Conservation (phyloP, 2,888 invertebrate species). For the Leptinotarsa tumamoca region DNA sequence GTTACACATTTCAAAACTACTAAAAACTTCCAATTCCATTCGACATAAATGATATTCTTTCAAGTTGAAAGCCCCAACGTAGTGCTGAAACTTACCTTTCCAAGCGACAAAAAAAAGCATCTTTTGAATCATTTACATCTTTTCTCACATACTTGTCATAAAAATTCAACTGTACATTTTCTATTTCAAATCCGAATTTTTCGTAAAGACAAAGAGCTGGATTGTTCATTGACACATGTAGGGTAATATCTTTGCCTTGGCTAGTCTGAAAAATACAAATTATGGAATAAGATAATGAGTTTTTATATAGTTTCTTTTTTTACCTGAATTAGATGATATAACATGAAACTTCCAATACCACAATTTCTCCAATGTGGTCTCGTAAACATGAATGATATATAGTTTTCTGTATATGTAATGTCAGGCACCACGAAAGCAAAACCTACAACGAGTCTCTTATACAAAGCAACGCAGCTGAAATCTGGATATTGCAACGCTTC, state of each 20-base stretch:
- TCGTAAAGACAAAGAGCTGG: conserved; percentile 90
- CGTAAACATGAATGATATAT: conserved; percentile 90
- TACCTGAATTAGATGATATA: conserved; percentile 91
- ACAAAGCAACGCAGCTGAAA: conserved; percentile 89
- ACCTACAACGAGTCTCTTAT: conserved; percentile 84
- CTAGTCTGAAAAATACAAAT: conserved; percentile 76
- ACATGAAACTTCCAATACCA: conserved; percentile 88
- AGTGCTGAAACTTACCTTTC: too few species aligned
- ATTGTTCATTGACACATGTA: conserved; percentile 92
- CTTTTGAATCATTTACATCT: conserved; percentile 85
- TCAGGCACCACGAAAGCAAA: conserved; percentile 93
- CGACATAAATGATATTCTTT: too few species aligned
- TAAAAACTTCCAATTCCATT: too few species aligned
- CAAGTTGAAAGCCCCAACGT: too few species aligned
- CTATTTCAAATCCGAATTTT: conserved; percentile 95
- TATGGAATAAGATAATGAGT: conserved; percentile 23
- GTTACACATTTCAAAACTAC: too few species aligned
- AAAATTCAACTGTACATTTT: conserved; percentile 88
- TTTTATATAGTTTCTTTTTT: conserved; percentile 21
- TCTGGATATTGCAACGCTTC: conserved; percentile 93
- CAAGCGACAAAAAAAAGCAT: conserved; percentile 87
- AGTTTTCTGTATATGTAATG: conserved; percentile 84
- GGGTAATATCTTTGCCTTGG: conserved; percentile 88
- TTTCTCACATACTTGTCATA: conserved; percentile 91
- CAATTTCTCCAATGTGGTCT: conserved; percentile 88